These are phyloP conservation scores for Siderastrea radians DNA, from an alignment of 92 coral and sea anemone species.

Conservation along the genomic window DNA sequence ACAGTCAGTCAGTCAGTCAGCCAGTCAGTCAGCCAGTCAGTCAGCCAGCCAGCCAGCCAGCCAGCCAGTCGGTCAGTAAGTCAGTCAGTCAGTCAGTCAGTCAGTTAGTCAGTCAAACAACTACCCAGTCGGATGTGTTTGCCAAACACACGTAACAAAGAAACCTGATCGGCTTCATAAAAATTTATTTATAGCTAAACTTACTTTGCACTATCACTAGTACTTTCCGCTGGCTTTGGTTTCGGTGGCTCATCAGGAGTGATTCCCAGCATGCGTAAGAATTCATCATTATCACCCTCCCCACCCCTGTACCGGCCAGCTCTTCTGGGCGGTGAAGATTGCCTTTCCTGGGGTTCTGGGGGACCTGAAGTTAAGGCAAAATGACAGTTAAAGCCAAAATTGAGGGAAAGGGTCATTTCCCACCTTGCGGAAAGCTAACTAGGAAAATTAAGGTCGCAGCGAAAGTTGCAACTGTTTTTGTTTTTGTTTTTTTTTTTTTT, in stretches of 20 bases:
- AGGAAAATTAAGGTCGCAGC: too few relatives aligned
- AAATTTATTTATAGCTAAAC: background rate
- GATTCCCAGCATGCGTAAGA: slow-evolving; percentile 87
- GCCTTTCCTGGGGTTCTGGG: slow-evolving; percentile 41
- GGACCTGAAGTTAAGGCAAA: slow-evolving; percentile 11
- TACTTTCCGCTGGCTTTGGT: slow-evolving; percentile 18
- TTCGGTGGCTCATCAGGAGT: slow-evolving; percentile 74
- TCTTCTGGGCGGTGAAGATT: slow-evolving; percentile 56
- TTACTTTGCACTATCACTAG: slow-evolving; percentile 25
- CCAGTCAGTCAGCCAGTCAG: too few relatives aligned
- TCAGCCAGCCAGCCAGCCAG: too few relatives aligned
- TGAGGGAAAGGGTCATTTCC: too few relatives aligned
- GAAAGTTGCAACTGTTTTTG: too few relatives aligned
- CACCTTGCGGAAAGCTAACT: too few relatives aligned
- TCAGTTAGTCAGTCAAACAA: background rate
- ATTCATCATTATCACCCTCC: slow-evolving; percentile 73
- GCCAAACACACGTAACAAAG: too few relatives aligned
- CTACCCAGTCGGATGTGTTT: background rate
- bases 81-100: slow-evolving; percentile 4
- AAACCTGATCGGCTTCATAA: too few relatives aligned
- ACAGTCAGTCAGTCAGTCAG: too few relatives aligned
- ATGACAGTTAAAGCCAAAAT: too few relatives aligned
- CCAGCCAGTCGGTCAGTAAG: too few relatives aligned
- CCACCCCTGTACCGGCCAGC: slow-evolving; percentile 67
- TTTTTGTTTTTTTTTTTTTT: too few relatives aligned